These are phyloP conservation scores for Hydrotaea diabolus DNA, from an alignment of 2,888 invertebrate species.

Conservation along the genomic window DNA sequence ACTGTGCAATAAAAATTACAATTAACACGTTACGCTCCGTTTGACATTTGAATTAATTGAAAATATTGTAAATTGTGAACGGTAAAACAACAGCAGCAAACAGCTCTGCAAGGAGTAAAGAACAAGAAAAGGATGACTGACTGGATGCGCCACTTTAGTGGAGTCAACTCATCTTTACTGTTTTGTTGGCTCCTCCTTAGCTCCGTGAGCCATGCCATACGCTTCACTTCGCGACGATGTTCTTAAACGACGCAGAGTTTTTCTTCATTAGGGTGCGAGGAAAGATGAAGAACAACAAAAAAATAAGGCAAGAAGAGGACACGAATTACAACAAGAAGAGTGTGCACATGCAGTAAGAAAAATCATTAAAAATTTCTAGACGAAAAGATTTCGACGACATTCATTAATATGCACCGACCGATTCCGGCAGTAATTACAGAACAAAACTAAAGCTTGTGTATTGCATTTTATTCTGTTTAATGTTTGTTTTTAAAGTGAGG, in stretches of 20 bases:
- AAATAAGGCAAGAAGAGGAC: background rate
- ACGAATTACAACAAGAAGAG: slow-evolving; percentile 30
- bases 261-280: background rate
- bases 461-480: slow-evolving; percentile 21
- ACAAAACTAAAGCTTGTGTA: slow-evolving; percentile 27
- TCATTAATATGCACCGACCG: slow-evolving; percentile 61
- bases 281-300: too few species aligned
- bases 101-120: slow-evolving; percentile 1
- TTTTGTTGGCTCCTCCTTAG: background rate
- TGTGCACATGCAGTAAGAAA: slow-evolving; percentile 53
- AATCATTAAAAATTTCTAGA: slow-evolving; percentile 67
- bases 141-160: slow-evolving; percentile 36
- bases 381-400: slow-evolving; percentile 54
- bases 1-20: slow-evolving; percentile 69
- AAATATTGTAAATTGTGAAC: slow-evolving; percentile 62
- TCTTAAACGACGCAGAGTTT: slow-evolving; percentile 39
- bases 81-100: slow-evolving; percentile 49
- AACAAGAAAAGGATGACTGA: slow-evolving; percentile 42
- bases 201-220: slow-evolving; percentile 19
- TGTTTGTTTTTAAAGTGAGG: background rate
- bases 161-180: background rate
- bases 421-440: slow-evolving; percentile 58
- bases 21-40: slow-evolving; percentile 71
- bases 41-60: slow-evolving; percentile 72
- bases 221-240: slow-evolving; percentile 41